These are phyloP conservation scores for Tetropium fuscum DNA, from an alignment of 2,888 invertebrate genomes.

Conservation along the genomic window DNA sequence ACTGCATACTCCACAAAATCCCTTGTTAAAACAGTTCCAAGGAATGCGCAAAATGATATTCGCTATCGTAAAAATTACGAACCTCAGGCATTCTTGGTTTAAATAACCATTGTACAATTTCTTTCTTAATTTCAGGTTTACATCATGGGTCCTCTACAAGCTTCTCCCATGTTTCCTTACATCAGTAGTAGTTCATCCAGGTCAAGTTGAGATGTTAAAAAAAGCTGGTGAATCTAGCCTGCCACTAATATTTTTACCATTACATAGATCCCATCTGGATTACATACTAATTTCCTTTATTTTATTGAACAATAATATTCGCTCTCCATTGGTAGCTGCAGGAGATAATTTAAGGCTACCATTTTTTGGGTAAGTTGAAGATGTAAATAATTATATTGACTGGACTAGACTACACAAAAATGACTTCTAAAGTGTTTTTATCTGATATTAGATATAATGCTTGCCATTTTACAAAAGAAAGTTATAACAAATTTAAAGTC, in stretches of 20 bases:
- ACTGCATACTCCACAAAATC: too few relatives aligned
- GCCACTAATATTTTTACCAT: slow-evolving; percentile 83
- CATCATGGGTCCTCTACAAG: slow-evolving; percentile 89
- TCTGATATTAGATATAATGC: too few relatives aligned
- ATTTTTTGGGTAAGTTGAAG: slow-evolving; percentile 85
- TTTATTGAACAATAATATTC: slow-evolving; percentile 84
- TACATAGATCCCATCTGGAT: slow-evolving; percentile 95
- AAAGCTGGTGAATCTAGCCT: slow-evolving; percentile 76
- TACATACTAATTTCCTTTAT: slow-evolving; percentile 95
- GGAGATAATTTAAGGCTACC: slow-evolving; percentile 96
- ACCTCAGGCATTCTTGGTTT: too few relatives aligned
- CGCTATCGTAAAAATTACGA: too few relatives aligned
- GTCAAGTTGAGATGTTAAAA: slow-evolving; percentile 85
- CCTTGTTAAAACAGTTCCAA: too few relatives aligned
- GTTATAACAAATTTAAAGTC: too few relatives aligned
- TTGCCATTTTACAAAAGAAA: too few relatives aligned
- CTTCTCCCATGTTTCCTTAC: slow-evolving; percentile 85
- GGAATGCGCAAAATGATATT: too few relatives aligned
- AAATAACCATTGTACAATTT: too few relatives aligned
- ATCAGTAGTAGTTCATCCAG: slow-evolving; percentile 84
- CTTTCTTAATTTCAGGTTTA: slow-evolving; percentile 70
- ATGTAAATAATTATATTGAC: too few relatives aligned
- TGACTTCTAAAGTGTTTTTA: too few relatives aligned
- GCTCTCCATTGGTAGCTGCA: slow-evolving; percentile 92
- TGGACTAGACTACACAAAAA: too few relatives aligned